Base-by-base conservation (phyloP, 1,140 invertebrate species). In the Eurosta solidaginis region DNA sequence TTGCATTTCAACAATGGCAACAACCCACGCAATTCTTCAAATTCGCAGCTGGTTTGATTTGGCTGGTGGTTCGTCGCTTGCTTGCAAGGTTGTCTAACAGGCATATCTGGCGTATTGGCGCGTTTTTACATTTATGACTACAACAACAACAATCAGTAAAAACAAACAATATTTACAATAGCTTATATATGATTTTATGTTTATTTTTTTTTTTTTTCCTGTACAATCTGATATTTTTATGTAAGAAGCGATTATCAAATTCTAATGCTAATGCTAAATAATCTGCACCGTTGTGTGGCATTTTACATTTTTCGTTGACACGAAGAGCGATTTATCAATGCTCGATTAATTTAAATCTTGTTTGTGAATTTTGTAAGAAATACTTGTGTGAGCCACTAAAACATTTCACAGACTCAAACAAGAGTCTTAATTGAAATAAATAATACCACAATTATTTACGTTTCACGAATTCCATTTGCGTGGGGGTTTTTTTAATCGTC, bases 11-110 rank as follows among this genome's bases (percentile, higher is more conserved):
- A 68, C 33, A 68, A 68, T 68, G 59, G n/a, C n/a, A n/a, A 22
- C 59, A 68, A 68, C 59, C 59, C 59, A 68, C 59, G 59, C 59
- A 68, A 68, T 20, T 68, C 59, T 68, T 29, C 4, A 68, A n/a
- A 40, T 10, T 40, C 33, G 59, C 59, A 68, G 59, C 59, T 68
- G 59, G 33, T 20, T 68, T 29, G 1, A n/a, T n/a, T 17, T 5
- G n/a, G 47, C 47, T 59, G 10, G 59, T 47, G 7, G 45, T 14
- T 47, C 12, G 45, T 25, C 27, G 50, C 2, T 29, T 36, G 54
- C 12, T 59, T 27, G 54, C 54, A 59, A 59, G 54, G 54, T 59
- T 59, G 54, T 25, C 54, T 29, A 59, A 29, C 27, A 36, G 54
- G 45, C 45, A 14, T 47, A n/a, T 68, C 33, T 36, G n/a, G n/a